Evolutionary conservation across 92 coral and sea anemone genomes (phyloP).

Genomic region (Phenganax subtilis): DNA sequence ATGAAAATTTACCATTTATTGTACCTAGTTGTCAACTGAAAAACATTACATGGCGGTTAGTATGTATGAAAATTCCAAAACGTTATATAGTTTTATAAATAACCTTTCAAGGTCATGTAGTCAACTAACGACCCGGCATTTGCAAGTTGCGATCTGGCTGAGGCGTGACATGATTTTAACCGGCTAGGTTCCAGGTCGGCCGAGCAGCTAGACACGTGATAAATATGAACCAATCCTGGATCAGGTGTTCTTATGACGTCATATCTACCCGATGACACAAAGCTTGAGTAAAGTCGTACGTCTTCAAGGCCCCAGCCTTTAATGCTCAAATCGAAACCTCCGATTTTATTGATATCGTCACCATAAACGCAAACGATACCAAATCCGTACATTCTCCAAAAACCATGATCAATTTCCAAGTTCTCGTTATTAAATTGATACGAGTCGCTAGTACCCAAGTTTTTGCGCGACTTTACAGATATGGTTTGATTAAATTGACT

Average conservation of each 20-base stretch:
- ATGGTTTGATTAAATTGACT: constrained; percentile 83
- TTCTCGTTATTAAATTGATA: constrained; percentile 23
- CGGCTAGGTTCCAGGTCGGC: constrained; percentile 5
- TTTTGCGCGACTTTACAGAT: constrained; percentile 47
- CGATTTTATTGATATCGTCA: constrained; percentile 66
- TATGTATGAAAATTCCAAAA: too few species aligned
- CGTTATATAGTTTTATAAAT: not conserved
- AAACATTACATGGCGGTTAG: too few species aligned
- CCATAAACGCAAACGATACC: constrained; percentile 88
- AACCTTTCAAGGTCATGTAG: constrained; percentile 24
- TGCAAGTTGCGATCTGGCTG: constrained; percentile 20
- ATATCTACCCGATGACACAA: constrained; percentile 60
- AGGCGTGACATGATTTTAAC: constrained; percentile 5
- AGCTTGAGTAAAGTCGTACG: constrained; percentile 82
- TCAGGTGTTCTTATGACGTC: constrained; percentile 81
- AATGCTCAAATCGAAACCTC: constrained; percentile 92
- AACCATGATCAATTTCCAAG: constrained; percentile 72
- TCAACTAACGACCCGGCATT: constrained; percentile 22
- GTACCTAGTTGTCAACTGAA: too few species aligned
- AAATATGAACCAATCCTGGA: constrained; percentile 87
- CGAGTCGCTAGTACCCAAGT: not conserved
- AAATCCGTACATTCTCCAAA: constrained; percentile 92
- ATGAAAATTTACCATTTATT: too few species aligned
- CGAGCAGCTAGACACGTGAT: constrained; percentile 51
- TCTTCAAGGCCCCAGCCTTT: constrained; percentile 98